A percentile compares a stretch with the other conserved stretches of the same genome.
Conservation (phyloP, 1,140 invertebrate species). For the Rhyzopertha dominica region DNA sequence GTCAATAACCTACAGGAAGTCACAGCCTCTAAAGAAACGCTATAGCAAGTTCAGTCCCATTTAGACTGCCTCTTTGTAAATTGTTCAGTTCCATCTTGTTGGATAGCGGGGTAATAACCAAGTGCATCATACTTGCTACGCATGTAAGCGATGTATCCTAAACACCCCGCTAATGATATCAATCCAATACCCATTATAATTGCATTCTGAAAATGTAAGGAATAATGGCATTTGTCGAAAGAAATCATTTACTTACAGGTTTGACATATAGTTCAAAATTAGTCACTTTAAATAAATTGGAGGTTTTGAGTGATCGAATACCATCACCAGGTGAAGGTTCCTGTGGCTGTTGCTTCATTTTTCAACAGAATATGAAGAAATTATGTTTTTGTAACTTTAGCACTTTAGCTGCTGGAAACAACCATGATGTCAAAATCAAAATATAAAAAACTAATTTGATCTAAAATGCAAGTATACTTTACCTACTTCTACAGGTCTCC, state of each 20-base stretch:
- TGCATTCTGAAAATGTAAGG: constrained; percentile 64
- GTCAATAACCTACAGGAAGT: too few relatives aligned
- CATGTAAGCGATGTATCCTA: constrained; percentile 76
- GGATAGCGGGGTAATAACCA: constrained; percentile 72
- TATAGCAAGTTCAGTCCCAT: constrained; percentile 60
- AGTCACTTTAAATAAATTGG: constrained; percentile 63
- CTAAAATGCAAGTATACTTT: too few relatives aligned
- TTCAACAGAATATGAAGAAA: too few relatives aligned
- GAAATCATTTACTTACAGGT: constrained; percentile 59
- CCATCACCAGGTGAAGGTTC: constrained; percentile 63
- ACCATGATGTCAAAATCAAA: too few relatives aligned
- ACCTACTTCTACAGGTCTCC: too few relatives aligned
- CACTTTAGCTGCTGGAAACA: too few relatives aligned
- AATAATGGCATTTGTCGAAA: constrained; percentile 9
- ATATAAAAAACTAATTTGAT: too few relatives aligned
- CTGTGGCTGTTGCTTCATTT: constrained; percentile 13
- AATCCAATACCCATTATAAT: constrained; percentile 71
- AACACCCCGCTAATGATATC: constrained; percentile 55
- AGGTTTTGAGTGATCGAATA: constrained; percentile 64
- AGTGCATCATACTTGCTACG: constrained; percentile 66
- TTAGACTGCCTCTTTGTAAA: constrained; percentile 73
- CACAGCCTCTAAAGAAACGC: too few relatives aligned
- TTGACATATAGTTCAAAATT: constrained; percentile 82
- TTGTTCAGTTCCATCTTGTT: constrained; percentile 65
- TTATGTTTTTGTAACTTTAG: too few relatives aligned